A percentile compares a stretch with the other conserved stretches of the same genome.
Evolutionary conservation across 2,113 vertebrate species (phyloP).

Genomic region (Brachypteracias leptosomus): DNA sequence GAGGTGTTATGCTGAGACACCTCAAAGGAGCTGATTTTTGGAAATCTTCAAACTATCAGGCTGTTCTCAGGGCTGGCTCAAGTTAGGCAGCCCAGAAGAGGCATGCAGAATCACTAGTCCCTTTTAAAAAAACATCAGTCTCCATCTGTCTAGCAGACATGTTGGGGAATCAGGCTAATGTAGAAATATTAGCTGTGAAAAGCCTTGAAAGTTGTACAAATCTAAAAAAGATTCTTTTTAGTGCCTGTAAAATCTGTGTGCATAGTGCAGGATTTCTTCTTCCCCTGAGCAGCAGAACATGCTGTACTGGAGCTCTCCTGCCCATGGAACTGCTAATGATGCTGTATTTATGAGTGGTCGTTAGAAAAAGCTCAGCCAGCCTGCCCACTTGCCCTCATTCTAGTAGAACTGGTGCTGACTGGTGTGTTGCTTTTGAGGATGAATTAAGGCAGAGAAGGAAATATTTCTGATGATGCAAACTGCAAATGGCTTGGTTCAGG

Average conservation of each 20-base stretch:
- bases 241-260: not conserved
- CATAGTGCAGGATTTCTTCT: constrained; percentile 27
- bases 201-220: constrained; percentile 28
- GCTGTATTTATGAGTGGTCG: constrained; percentile 4
- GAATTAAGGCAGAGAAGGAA: constrained; percentile 7
- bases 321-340: not conserved
- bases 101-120: constrained; percentile 17
- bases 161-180: constrained; percentile 33
- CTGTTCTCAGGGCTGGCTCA: constrained; percentile 5
- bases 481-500: not conserved
- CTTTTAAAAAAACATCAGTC: constrained; percentile 34
- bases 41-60: constrained; percentile 29
- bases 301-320: not conserved
- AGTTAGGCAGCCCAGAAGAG: not conserved
- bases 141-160: not conserved
- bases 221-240: constrained; percentile 19
- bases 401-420: not conserved
- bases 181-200: constrained; percentile 63
- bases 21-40: constrained; percentile 40
- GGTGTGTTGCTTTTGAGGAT: not conserved
- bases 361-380: not conserved
- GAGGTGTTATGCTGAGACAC: constrained; percentile 19
- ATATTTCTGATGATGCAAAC: constrained; percentile 13
- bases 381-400: not conserved
- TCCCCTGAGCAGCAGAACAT: not conserved